phyloP scores from a whole-genome alignment of 2,797 vertebrate genomes.

The Fistularia tabacaria region DNA sequence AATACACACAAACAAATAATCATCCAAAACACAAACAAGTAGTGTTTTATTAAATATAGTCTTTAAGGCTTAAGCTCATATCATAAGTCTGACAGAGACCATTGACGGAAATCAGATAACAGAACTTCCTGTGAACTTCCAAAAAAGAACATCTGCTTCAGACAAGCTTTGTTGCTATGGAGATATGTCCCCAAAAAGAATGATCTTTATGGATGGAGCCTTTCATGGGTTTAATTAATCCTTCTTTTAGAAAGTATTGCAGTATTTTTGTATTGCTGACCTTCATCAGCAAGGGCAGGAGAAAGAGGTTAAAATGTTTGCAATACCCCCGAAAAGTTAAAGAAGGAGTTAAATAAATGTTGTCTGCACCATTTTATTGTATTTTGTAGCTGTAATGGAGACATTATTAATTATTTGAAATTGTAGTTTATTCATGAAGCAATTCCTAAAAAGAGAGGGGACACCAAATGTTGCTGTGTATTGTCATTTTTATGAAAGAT shows the following conservation, averaged over 20 bases:
- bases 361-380: no score
- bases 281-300: no score
- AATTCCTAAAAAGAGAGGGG: no score
- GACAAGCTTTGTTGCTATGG: constrained; percentile 50
- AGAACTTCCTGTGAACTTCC: constrained; percentile 44
- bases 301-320: no score
- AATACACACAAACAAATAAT: constrained; percentile 9
- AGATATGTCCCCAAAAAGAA: constrained; percentile 29
- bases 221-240: constrained; percentile 18
- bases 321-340: no score
- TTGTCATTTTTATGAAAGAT: background rate
- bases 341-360: no score
- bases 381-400: no score
- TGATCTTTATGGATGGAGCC: constrained; percentile 17
- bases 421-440: no score
- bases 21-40: constrained; percentile 6
- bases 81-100: constrained; percentile 29
- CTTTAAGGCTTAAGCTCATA: constrained; percentile 34
- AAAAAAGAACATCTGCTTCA: constrained; percentile 30
- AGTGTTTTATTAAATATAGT: constrained; percentile 18
- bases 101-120: constrained; percentile 49
- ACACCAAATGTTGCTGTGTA: no score
- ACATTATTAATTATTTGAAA: no score
- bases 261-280: no score
- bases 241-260: constrained; percentile 1